Evolutionary conservation across 1,140 invertebrate species (phyloP), one percentile per base, ranked within the genome.

Genomic region (Drosophila arizonae): DNA sequence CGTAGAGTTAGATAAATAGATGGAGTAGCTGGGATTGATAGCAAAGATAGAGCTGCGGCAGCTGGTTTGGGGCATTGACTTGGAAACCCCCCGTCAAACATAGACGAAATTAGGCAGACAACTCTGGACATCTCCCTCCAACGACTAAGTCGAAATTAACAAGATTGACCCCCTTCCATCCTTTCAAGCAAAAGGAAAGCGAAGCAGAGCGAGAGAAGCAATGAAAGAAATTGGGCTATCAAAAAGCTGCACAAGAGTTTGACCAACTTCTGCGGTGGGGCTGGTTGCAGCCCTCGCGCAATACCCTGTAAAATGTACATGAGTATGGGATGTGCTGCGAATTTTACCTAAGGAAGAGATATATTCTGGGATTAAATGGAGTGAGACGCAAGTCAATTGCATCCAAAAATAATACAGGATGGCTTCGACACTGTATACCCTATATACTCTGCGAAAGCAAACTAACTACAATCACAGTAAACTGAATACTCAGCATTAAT

Each of bases 221-320:
- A 84, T 84, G 77, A 88, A 88, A 80, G 84, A 88, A 88, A 87
- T 82, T 74, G 84, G 76, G 78, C 82, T 78, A 86, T 85, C 62
- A 81, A 75, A 71, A 64, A 58, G 67, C 67, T 75, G 46, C 39
- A 48, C 52, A 36, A 67, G 72, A 76, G 45, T 67, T 76, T 67
- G 39, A 28, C 30, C 30, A 76, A 71, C 62, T 62, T 52, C 54
- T 61, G 56, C 56, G 48, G 30, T n/a, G 51, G 63, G 58, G 24
- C 58, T 36, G 24, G 26, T 36, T 11, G 28, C 28, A 6, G 33
- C 36, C 28, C 11, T 11, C 13, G 10, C 0, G 43, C 9, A 51
- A 72, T 66, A 67, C 69, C 69, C 69, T 72, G 55, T 46, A 60
- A 55, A 36, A 2, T 13, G n/a, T 24, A 24, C 2, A 24, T 0